Conservation (phyloP, 2,113 vertebrate genomes). For the Gavia stellata region DNA sequence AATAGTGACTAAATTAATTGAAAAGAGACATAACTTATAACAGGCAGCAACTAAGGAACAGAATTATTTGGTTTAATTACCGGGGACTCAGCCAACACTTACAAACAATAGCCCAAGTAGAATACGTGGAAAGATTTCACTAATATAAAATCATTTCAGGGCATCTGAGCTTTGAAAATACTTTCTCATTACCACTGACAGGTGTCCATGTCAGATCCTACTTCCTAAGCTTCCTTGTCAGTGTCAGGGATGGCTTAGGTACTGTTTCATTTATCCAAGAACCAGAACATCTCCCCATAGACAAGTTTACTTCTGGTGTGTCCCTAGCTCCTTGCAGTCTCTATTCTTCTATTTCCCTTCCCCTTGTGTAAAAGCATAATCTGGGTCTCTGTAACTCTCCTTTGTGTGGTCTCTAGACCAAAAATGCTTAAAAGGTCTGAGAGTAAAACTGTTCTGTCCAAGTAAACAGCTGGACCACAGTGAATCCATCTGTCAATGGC, state of each 20-base stretch:
- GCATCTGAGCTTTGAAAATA: background rate
- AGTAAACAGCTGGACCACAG: conserved; percentile 2
- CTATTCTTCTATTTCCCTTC: background rate
- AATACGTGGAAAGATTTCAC: background rate
- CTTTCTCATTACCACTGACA: background rate
- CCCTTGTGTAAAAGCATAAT: background rate
- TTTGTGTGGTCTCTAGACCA: background rate
- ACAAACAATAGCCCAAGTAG: background rate
- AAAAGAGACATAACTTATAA: background rate
- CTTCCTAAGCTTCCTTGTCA: background rate
- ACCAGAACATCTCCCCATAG: background rate
- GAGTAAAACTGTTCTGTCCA: background rate
- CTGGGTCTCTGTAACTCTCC: background rate
- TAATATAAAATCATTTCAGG: background rate
- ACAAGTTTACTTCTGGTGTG: background rate
- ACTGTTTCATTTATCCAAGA: background rate
- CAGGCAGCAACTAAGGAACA: background rate
- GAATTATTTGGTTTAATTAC: background rate
- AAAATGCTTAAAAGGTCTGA: background rate
- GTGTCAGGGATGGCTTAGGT: background rate
- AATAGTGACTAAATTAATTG: background rate
- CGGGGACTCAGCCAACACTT: background rate
- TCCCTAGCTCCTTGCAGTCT: background rate
- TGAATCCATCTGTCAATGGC: background rate
- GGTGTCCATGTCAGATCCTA: background rate